Evolutionary conservation across 2,113 vertebrate genomes (phyloP).

Genomic region (Dromiciops gliroides): DNA sequence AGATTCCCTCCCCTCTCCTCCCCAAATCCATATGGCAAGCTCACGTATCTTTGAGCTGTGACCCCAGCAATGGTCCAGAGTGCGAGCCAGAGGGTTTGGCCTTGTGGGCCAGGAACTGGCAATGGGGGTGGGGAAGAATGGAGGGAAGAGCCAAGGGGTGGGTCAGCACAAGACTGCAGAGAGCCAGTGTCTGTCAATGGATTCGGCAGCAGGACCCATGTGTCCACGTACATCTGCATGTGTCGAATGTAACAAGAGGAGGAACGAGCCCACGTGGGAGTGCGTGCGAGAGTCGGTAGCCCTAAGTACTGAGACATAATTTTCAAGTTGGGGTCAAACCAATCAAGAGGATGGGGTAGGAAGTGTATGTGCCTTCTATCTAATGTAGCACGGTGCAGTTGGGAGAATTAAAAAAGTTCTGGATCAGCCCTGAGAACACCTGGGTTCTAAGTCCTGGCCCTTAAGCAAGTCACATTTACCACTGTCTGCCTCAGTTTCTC

Average conservation of each 20-base stretch:
- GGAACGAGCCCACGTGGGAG: conserved; percentile 49
- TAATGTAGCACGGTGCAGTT: conserved; percentile 26
- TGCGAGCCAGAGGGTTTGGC: conserved; percentile 29
- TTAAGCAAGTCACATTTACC: conserved; percentile 15
- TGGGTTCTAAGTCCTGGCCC: conserved; percentile 39
- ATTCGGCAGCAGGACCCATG: neutral
- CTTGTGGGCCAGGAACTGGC: conserved; percentile 1
- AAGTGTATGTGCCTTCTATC: conserved; percentile 30
- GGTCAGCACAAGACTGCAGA: neutral
- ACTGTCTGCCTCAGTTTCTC: conserved; percentile 47
- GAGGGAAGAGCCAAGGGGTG: conserved; percentile 71
- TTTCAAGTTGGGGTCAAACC: conserved; percentile 24
- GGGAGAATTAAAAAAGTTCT: conserved; percentile 3
- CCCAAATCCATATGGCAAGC: neutral
- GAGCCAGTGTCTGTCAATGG: neutral
- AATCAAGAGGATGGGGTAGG: conserved; percentile 13
- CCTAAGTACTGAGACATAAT: neutral
- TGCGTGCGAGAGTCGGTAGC: conserved; percentile 4
- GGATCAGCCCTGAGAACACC: conserved; percentile 11
- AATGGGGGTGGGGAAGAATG: conserved; percentile 22
- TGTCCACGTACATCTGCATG: neutral
- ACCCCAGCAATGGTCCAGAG: conserved; percentile 51
- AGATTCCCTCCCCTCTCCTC: neutral
- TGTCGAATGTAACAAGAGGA: neutral
- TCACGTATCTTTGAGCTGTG: conserved; percentile 63